Base-by-base conservation (phyloP, 2,888 invertebrate species). In the Scaptomyza cyrtandrae region DNA sequence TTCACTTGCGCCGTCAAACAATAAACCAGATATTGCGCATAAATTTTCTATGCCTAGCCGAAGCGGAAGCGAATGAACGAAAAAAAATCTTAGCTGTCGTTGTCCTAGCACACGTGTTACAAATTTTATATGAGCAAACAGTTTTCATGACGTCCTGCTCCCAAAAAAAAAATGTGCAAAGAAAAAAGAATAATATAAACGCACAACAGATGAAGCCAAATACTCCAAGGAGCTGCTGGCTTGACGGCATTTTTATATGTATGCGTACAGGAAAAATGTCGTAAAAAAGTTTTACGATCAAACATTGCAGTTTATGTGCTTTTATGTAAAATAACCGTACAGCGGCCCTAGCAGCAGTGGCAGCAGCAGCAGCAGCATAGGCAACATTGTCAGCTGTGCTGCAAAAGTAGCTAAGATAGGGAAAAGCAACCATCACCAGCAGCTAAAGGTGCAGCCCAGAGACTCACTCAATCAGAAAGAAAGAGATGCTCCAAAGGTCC, bases 211-310 rank as follows among this genome's bases (percentile, higher is more conserved):
- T 87, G 82, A 82, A 85, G 78, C 67, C 71, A 87, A 85, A 86
- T 81, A 86, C 71, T 80, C 78, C 6, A 64, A 69, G 81, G 70
- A 83, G 61, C 61, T 67, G 58, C 66, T 57, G 68, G 70, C 60
- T 75, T 77, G 80, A 77, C 78, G 70, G 78, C 78, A 78, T 75
- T 73, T 84, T 85, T 87, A 50, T 50, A 50, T 50, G 11, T 88
- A 67, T 75, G 80, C 75, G 86, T 79, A 80, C 84, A 80, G 81
- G 87, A 87, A 87, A 84, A 82, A 80, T 78, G 89, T 87, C 89
- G 89, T 89, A 89, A 89, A 89, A 88, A 89, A 89, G 81, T 86
- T 89, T 89, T 89, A 89, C 88, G 89, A 89, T 85, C 89, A 88
- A 80, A 80, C 79, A 88, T 78, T 85, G 89, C 86, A 89, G 78